Evolutionary conservation across 1,140 invertebrate genomes (phyloP).

Genomic region (Elymnias hypermnestra): DNA sequence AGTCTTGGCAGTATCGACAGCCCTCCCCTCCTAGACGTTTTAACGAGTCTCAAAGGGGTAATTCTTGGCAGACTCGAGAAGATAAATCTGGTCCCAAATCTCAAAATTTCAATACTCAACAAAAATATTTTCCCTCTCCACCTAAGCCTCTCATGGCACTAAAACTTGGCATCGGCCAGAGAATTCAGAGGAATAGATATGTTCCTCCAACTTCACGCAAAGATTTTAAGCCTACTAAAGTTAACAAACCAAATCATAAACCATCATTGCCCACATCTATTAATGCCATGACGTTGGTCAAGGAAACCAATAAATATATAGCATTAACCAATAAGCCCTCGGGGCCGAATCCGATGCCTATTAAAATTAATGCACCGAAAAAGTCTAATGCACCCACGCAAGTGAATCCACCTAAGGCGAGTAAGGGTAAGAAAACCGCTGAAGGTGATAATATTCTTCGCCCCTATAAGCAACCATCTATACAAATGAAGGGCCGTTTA

Average conservation of each 20-base stretch:
- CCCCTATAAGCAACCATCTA: slow-evolving; percentile 22
- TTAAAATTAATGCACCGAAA: no score
- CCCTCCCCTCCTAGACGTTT: slow-evolving; percentile 21
- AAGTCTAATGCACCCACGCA: no score
- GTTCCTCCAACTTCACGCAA: slow-evolving; percentile 8
- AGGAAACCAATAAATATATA: slow-evolving; percentile 14
- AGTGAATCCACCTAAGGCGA: no score
- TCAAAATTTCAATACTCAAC: slow-evolving; percentile 7
- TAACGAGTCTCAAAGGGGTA: slow-evolving; percentile 10
- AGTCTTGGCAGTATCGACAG: slow-evolving; percentile 7
- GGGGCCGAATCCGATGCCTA: neutral
- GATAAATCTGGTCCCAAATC: neutral
- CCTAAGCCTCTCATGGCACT: neutral
- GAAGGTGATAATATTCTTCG: slow-evolving; percentile 20
- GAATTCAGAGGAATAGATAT: slow-evolving; percentile 7
- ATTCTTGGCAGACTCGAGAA: slow-evolving; percentile 14
- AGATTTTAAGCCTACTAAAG: slow-evolving; percentile 30
- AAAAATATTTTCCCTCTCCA: neutral
- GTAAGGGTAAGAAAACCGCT: neutral
- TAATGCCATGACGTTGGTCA: slow-evolving; percentile 21
- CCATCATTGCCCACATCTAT: slow-evolving; percentile 2
- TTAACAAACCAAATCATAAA: slow-evolving; percentile 23
- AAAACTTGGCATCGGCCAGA: slow-evolving; percentile 8
- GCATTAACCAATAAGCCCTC: neutral
- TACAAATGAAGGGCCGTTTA: slow-evolving; percentile 42